A percentile compares a stretch with the other conserved stretches of the same genome.
Evolutionary conservation across 2,888 invertebrate species (phyloP).

Genomic region (Cordilura impudica): DNA sequence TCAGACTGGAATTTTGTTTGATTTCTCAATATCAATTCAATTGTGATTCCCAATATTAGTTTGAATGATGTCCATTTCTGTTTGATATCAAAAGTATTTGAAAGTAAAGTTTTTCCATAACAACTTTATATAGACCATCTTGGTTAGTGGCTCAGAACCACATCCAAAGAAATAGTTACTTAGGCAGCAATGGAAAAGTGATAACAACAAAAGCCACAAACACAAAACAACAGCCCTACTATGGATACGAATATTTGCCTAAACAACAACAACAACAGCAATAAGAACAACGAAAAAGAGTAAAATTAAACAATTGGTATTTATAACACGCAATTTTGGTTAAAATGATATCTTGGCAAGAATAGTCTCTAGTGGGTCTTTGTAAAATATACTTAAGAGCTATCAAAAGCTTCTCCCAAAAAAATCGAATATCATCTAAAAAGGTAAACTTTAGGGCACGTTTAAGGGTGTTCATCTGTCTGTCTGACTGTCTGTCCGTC

Average conservation of each 20-base stretch:
- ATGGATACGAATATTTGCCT: neutral
- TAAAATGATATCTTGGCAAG: slow-evolving; percentile 32
- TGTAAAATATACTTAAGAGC: slow-evolving; percentile 23
- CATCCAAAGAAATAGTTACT: too few species aligned
- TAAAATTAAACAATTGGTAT: slow-evolving; percentile 48
- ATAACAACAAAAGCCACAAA: too few species aligned
- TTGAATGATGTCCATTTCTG: too few species aligned
- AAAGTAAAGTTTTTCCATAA: too few species aligned
- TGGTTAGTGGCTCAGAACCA: too few species aligned
- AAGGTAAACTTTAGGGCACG: slow-evolving; percentile 49
- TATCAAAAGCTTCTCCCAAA: slow-evolving; percentile 21
- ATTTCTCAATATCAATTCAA: too few species aligned
- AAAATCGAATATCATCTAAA: too few species aligned
- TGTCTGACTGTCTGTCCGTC: neutral
- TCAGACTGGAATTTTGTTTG: too few species aligned
- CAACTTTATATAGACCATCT: too few species aligned
- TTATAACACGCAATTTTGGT: slow-evolving; percentile 57
- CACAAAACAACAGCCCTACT: neutral
- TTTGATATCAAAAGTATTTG: too few species aligned
- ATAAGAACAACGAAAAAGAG: neutral
- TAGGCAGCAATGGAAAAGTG: too few species aligned
- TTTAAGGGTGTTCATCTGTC: slow-evolving; percentile 4
- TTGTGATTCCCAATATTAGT: too few species aligned
- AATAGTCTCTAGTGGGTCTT: slow-evolving; percentile 30
- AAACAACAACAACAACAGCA: neutral